Percentiles rank a stretch among this genome's conserved stretches.
Conservation (phyloP, 2,113 vertebrate species). For the Excalfactoria chinensis region DNA sequence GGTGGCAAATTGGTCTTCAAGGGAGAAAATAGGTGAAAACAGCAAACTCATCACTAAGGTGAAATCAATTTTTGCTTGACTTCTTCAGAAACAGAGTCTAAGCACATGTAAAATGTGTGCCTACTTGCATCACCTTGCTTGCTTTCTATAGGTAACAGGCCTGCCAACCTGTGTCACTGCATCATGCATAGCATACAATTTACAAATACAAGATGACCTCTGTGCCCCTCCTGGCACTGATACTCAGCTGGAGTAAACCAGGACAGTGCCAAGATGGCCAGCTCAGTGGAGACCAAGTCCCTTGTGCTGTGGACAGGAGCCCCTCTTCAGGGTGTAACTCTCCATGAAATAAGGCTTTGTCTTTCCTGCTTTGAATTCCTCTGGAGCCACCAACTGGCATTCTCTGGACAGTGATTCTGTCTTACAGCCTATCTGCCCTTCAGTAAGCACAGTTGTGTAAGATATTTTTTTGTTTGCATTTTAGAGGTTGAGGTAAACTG, state of each 20-base stretch:
- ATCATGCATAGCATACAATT: accelerated
- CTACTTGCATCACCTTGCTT: neutral
- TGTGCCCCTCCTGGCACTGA: neutral
- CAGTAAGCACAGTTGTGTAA: neutral
- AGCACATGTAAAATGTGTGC: neutral
- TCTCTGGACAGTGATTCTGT: neutral
- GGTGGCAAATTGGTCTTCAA: neutral
- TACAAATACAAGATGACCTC: neutral
- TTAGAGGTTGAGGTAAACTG: neutral
- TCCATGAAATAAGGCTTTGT: neutral
- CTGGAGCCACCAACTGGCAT: neutral
- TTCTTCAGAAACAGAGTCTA: neutral
- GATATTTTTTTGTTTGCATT: neutral
- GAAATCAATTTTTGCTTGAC: constrained; percentile 3
- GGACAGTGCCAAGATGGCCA: neutral
- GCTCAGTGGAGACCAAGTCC: neutral
- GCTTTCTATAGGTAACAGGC: neutral
- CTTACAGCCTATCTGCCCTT: neutral
- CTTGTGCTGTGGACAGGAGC: accelerated
- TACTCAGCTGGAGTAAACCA: neutral
- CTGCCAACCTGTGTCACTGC: neutral
- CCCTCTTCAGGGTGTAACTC: neutral
- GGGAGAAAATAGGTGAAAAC: constrained; percentile 15
- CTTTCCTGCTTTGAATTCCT: neutral
- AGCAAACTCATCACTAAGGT: neutral